A percentile compares a stretch with the other conserved stretches of the same genome.
Evolutionary conservation across 2,113 vertebrate genomes (phyloP).

Genomic region (Silurus asotus): DNA sequence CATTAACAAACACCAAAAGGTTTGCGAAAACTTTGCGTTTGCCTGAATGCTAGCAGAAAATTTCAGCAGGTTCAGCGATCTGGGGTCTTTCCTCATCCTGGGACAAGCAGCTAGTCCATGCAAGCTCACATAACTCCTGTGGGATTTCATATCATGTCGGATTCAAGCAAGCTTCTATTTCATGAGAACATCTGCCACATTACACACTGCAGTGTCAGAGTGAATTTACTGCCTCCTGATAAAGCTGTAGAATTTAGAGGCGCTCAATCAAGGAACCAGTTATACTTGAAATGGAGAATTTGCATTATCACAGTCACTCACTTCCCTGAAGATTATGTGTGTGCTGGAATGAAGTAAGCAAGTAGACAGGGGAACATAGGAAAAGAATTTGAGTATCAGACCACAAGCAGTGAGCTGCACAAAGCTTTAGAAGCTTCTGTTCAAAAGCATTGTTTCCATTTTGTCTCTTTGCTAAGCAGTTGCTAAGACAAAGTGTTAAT

Average conservation of each 20-base stretch:
- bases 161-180: conserved; percentile 5
- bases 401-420: neutral
- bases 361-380: neutral
- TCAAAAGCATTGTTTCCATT: neutral
- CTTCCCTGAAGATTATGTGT: neutral
- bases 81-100: conserved; percentile 6
- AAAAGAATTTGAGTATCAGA: neutral
- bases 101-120: neutral
- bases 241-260: neutral
- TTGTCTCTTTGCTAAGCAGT: conserved; percentile 3
- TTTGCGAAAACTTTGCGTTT: conserved; percentile 3
- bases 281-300: conserved; percentile 7
- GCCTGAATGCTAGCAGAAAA: conserved; percentile 1
- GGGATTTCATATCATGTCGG: neutral
- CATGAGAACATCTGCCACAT: conserved; percentile 24
- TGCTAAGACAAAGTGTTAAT: conserved; percentile 7
- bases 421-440: neutral
- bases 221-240: neutral
- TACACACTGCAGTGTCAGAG: neutral
- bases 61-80: conserved; percentile 4
- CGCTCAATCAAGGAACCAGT: neutral
- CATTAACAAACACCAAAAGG: conserved; percentile 15
- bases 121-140: neutral
- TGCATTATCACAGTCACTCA: neutral
- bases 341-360: neutral